Conservation (phyloP, 37 sponge, comb jelly and placozoan species). For the Halichondria panicea region DNA sequence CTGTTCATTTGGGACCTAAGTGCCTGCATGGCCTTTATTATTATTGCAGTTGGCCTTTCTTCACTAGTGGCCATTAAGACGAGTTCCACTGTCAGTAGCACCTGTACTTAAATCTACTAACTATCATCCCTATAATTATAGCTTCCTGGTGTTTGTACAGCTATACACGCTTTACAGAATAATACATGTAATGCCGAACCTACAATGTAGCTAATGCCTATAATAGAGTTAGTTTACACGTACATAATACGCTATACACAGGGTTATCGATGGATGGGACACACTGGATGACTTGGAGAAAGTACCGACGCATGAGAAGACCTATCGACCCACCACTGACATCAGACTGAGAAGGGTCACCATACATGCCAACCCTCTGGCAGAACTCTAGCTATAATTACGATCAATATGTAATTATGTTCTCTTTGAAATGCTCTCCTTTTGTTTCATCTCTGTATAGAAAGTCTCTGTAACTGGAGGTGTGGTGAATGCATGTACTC, state of each 20-base stretch:
- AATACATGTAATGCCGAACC: background rate
- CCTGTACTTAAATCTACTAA: no score
- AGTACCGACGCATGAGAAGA: slow-evolving; percentile 96
- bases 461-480: background rate
- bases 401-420: background rate
- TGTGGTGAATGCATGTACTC: background rate
- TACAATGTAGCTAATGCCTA: no score
- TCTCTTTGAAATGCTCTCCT: background rate
- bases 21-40: no score
- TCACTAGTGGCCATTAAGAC: no score
- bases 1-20: no score
- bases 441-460: background rate
- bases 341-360: slow-evolving; percentile 87
- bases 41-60: background rate
- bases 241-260: slow-evolving; percentile 3
- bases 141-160: no score
- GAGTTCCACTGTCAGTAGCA: no score
- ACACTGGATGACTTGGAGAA: slow-evolving; percentile 96
- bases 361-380: slow-evolving; percentile 98
- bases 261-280: slow-evolving; percentile 96
- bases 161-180: background rate
- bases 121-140: no score
- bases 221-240: background rate
- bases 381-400: slow-evolving; percentile 39
- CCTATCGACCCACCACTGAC: slow-evolving; percentile 82